Evolutionary conservation across 2,113 vertebrate genomes (phyloP).

Genomic region (Peromyscus californicus): DNA sequence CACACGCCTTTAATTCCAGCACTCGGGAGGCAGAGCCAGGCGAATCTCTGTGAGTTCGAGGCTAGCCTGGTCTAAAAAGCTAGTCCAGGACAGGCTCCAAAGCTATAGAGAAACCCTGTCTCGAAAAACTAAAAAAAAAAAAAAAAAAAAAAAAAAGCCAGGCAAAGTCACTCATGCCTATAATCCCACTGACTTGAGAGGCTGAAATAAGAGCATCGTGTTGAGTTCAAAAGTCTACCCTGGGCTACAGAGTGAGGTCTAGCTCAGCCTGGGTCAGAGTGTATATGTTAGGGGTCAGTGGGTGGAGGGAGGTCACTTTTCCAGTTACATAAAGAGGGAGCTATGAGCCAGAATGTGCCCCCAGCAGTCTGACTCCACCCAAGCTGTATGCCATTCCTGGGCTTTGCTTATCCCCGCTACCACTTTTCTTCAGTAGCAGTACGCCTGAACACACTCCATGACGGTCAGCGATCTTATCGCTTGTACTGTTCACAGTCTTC

Average conservation of each 20-base stretch:
- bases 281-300: not conserved
- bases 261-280: not conserved
- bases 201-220: not conserved
- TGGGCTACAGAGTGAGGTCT: not conserved
- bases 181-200: not conserved
- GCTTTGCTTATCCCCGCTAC: not conserved
- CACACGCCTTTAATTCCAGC: no score
- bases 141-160: not conserved
- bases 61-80: no score
- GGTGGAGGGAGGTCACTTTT: not conserved
- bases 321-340: not conserved
- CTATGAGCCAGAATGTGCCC: not conserved
- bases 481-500: not conserved
- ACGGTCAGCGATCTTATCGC: not conserved
- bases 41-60: no score
- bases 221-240: not conserved
- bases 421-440: not conserved
- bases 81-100: no score
- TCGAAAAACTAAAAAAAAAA: not conserved
- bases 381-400: not conserved
- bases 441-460: not conserved
- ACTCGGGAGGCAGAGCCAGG: no score
- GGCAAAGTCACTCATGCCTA: not conserved
- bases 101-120: no score
- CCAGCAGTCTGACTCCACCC: not conserved